Conservation (phyloP, 2,113 vertebrate genomes). For the Sapajus apella region DNA sequence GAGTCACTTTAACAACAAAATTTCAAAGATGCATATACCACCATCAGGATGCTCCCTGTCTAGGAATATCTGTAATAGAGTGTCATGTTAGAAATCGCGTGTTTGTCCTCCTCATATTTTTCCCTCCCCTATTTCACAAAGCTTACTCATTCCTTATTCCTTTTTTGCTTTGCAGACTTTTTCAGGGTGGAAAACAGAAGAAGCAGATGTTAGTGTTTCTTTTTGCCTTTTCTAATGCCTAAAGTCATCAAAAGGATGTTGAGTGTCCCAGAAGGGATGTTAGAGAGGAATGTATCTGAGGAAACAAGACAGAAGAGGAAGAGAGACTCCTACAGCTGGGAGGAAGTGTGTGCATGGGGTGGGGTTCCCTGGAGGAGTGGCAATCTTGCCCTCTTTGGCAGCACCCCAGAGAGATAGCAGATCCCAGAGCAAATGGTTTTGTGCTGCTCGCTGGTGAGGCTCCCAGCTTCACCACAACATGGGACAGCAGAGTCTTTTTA, state of each 20-base stretch:
- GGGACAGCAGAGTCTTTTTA: not conserved
- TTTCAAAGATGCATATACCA: not conserved
- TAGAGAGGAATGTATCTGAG: not conserved
- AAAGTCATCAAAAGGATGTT: not conserved
- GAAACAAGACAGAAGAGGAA: slow-evolving; percentile 7
- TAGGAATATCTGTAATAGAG: not conserved
- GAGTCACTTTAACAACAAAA: not conserved
- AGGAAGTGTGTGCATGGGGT: not conserved
- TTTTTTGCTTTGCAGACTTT: not conserved
- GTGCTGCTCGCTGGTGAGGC: rapidly evolving
- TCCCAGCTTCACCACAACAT: not conserved
- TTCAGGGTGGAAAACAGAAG: not conserved
- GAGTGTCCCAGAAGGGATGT: not conserved
- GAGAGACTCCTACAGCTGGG: not conserved
- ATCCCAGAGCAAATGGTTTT: not conserved
- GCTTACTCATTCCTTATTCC: not conserved
- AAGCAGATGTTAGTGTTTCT: slow-evolving; percentile 16
- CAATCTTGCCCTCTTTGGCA: not conserved
- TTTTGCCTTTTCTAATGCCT: slow-evolving; percentile 10
- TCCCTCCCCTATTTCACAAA: not conserved
- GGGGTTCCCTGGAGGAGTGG: not conserved
- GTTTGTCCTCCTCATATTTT: not conserved
- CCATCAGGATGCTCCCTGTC: not conserved
- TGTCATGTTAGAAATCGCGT: not conserved
- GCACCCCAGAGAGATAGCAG: not conserved